Base-by-base conservation (phyloP, 2,113 vertebrate genomes). In the Mionectes macconnelli region DNA sequence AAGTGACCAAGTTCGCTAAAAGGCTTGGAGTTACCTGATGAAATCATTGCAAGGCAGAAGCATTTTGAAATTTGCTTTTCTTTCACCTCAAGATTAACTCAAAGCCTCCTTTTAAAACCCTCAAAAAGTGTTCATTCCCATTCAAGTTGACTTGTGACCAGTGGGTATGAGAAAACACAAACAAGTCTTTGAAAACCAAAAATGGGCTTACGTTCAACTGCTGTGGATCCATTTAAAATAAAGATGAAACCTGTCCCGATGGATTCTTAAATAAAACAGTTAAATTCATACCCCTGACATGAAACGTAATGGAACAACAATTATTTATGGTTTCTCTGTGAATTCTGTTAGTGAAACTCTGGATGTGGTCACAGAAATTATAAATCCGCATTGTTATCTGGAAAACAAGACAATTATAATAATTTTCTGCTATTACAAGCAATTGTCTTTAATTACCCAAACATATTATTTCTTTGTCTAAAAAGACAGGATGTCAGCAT, bases 391-490 rank as follows among this genome's bases (percentile, higher is more conserved):
- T 76, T 92, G 28, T 87, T 94, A 89, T 91, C 69, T 82, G 21
- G 66, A 85, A 94, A 95, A 94, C 74, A 96, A 91, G 94, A 52
- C 28, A 3, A 92, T 94, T 87, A 97, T 9, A 92, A 83, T 81
- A 75, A 96, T 94, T 89, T 94, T 94, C 77, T 64, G 62, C 69
- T 79, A 97, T 94, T 95, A 92, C n/a, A 66, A 87, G 80, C 89
- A 95, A 89, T 89, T 87, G 81, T 73, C 73, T 94, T 94, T 91
- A 95, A 96, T 96, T 92, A 91, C 25, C 59, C 86, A 49, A 72
- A 89, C 84, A 94, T 59, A 84, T 84, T 87, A 89, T n/a, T 94
- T 91, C 68, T 81, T 84, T 92, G 69, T 94, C 69, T 94, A 57
- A 68, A 91, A 92, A 87, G 80, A 87, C 57, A 94, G 73, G 87